A percentile compares a stretch with the other conserved stretches of the same genome.
These are phyloP conservation scores for Cryptocheilus praepositus DNA, from an alignment of 2,888 invertebrate species.

Conservation along the genomic window DNA sequence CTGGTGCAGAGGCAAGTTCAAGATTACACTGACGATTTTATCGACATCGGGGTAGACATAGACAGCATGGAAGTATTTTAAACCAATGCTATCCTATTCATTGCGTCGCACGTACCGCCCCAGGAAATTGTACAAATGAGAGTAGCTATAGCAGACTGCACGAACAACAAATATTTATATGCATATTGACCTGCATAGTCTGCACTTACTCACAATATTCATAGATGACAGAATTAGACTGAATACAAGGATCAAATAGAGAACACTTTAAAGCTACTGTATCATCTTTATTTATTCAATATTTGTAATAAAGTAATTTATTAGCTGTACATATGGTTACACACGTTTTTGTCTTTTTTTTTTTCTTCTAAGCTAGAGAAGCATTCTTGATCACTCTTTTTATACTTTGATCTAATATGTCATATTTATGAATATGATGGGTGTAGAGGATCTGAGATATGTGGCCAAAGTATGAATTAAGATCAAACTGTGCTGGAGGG, in stretches of 20 bases:
- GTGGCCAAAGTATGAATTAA: slow-evolving; percentile 35
- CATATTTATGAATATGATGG: slow-evolving; percentile 21
- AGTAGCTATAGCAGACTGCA: slow-evolving; percentile 7
- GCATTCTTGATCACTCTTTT: slow-evolving; percentile 4
- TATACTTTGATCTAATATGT: slow-evolving; percentile 12
- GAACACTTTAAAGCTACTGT: slow-evolving; percentile 20
- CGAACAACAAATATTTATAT: slow-evolving; percentile 10
- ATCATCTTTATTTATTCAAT: slow-evolving; percentile 34
- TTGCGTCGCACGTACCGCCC: background rate
- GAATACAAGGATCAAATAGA: slow-evolving; percentile 14
- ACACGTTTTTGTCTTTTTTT: slow-evolving; percentile 8
- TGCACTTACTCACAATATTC: slow-evolving; percentile 36
- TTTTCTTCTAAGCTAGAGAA: slow-evolving; percentile 12
- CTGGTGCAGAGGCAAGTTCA: slow-evolving; percentile 68
- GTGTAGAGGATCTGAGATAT: slow-evolving; percentile 20
- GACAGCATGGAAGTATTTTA: slow-evolving; percentile 85
- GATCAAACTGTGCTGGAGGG: slow-evolving; percentile 23
- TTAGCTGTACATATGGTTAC: slow-evolving; percentile 34
- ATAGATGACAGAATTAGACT: slow-evolving; percentile 24
- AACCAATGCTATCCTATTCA: slow-evolving; percentile 41
- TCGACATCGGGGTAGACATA: slow-evolving; percentile 82
- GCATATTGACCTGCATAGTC: slow-evolving; percentile 28
- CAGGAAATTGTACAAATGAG: slow-evolving; percentile 11
- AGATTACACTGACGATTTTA: slow-evolving; percentile 82
- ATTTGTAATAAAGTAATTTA: slow-evolving; percentile 44